A percentile compares a stretch with the other conserved stretches of the same genome.
These are phyloP conservation scores for Dolichotis patagonum DNA, from an alignment of 2,113 vertebrate species.

Conservation along the genomic window DNA sequence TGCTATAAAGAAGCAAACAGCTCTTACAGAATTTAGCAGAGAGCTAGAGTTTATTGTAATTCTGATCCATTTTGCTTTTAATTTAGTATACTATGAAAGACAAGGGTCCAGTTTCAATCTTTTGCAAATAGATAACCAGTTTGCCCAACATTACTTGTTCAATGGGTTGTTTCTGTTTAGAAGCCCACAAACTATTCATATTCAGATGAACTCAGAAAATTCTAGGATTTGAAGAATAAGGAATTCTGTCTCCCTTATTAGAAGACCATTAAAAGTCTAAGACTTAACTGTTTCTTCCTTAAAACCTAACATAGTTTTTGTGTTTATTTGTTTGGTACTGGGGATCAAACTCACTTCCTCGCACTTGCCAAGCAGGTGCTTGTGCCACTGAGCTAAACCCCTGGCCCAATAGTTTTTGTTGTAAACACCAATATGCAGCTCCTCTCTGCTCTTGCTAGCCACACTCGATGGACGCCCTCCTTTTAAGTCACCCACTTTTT, in stretches of 20 bases:
- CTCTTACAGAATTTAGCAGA: conserved; percentile 34
- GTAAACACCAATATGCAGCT: not conserved
- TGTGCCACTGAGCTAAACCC: too few species aligned
- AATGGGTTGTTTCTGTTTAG: not conserved
- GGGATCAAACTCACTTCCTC: too few species aligned
- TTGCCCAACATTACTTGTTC: not conserved
- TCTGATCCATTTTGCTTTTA: not conserved
- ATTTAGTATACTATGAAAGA: not conserved
- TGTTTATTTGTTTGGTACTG: too few species aligned
- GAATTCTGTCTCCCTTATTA: conserved; percentile 19
- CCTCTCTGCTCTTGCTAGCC: not conserved
- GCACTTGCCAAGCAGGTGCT: too few species aligned
- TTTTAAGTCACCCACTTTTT: not conserved
- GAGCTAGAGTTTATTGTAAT: not conserved
- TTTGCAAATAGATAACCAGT: not conserved
- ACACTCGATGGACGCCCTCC: too few species aligned
- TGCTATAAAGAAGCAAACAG: conserved; percentile 37
- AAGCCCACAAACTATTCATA: not conserved
- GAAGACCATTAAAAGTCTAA: not conserved
- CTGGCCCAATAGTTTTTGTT: accelerated
- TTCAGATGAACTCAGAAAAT: not conserved
- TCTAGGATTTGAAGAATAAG: not conserved
- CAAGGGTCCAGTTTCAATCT: not conserved
- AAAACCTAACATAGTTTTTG: not conserved
- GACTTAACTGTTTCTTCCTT: not conserved